Evolutionary conservation across 2,797 vertebrate genomes (phyloP).

Genomic region (Choloepus didactylus): DNA sequence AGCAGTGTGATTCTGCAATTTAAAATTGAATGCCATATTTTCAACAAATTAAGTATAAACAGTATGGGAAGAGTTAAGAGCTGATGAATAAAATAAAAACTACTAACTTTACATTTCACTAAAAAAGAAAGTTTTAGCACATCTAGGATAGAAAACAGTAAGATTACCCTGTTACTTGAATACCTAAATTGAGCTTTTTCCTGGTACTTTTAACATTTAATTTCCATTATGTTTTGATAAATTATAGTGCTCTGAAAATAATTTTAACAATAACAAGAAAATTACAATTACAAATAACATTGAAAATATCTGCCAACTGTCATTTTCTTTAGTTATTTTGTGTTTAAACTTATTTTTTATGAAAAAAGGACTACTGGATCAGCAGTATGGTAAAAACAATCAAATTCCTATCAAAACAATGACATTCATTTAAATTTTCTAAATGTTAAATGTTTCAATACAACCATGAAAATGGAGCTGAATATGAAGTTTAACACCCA

Average conservation of each 20-base stretch:
- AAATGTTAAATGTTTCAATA: neutral
- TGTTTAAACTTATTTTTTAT: neutral
- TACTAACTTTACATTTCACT: neutral
- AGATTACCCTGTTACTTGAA: neutral
- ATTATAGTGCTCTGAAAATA: conserved; percentile 25
- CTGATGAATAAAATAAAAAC: neutral
- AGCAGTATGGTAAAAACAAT: neutral
- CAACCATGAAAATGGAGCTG: neutral
- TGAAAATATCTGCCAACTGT: neutral
- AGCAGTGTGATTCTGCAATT: neutral
- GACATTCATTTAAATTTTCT: neutral
- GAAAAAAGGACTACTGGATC: neutral
- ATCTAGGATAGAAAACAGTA: neutral
- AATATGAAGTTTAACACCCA: neutral
- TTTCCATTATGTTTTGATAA: conserved; percentile 49
- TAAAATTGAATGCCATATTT: conserved; percentile 19
- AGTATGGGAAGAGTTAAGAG: neutral
- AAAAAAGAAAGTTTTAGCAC: neutral
- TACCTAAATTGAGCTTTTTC: neutral
- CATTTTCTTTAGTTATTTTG: neutral
- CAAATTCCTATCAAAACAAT: neutral
- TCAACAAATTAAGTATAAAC: conserved; percentile 64
- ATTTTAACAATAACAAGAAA: neutral
- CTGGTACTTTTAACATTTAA: neutral
- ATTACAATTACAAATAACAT: neutral